Percentiles rank a stretch among this genome's conserved stretches.
Evolutionary conservation across 2,797 vertebrate species (phyloP).

Genomic region (Orestias chungarensis): DNA sequence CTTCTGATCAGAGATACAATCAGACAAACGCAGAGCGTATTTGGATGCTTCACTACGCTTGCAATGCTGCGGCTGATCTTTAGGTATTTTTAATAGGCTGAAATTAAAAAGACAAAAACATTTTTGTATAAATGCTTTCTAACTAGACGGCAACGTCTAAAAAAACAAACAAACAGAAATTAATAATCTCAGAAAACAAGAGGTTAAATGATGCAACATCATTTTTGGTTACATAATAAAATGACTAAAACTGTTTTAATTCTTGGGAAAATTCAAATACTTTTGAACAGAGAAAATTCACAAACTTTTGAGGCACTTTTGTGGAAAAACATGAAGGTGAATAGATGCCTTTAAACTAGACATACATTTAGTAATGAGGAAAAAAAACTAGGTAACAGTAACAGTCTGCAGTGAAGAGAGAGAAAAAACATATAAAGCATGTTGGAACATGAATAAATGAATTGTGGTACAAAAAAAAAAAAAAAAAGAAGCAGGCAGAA

Average conservation of each 20-base stretch:
- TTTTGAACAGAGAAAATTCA: neutral
- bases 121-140: neutral
- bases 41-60: neutral
- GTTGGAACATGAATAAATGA: conserved; percentile 10
- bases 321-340: conserved; percentile 32
- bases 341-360: conserved; percentile 21
- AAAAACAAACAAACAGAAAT: neutral
- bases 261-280: conserved; percentile 44
- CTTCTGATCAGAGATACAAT: conserved; percentile 16
- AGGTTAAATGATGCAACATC: neutral
- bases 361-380: conserved; percentile 10
- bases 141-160: neutral
- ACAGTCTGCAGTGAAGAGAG: conserved; percentile 4
- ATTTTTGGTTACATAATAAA: neutral
- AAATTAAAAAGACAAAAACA: neutral
- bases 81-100: neutral
- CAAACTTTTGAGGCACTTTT: conserved; percentile 22
- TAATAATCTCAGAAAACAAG: neutral
- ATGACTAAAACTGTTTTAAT: conserved; percentile 28
- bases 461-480: conserved; percentile 14
- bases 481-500: conserved; percentile 20
- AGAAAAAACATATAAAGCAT: conserved; percentile 19
- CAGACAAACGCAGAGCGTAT: conserved; percentile 24
- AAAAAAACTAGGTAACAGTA: neutral
- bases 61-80: neutral